Evolutionary conservation across 2,113 vertebrate genomes (phyloP), one percentile per base, ranked within the genome.

Genomic region (Edolisoma coerulescens): DNA sequence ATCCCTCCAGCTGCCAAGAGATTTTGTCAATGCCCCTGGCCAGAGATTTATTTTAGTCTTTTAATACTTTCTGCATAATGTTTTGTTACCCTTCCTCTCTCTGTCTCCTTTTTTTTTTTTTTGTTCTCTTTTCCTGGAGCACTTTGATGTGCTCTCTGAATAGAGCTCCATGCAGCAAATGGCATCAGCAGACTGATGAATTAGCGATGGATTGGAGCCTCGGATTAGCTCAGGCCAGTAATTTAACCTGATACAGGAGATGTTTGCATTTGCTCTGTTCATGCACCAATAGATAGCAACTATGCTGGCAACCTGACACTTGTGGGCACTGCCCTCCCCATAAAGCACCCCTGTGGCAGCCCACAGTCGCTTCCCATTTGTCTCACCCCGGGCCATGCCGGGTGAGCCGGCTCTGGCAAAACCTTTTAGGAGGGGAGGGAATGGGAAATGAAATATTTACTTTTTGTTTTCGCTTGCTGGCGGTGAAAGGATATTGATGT

Each of bases 151-250:
- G 75, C 83, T 97, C 97, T 95, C 97, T 97, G 91, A 94, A 95
- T 94, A 90, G 78, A 96, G 81, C 90, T 93, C 60, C 70, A 41
- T 33, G 90, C 96, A 96, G 94, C 81, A 97, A 98, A 97, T 63
- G 81, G 79, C 93, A 96, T 95, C 95, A 95, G 45, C 33, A 83
- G 78, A 57, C 92, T 97, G 97, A 98, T 97, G 96, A 97, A 98
- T 97, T 96, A 98, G 91, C 59, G 3, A 45, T 27, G 87, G 83
- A 82, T 94, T 95, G 84, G 73, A 96, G 95, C 71, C 71, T 93
- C 23, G 19, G 78, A 84, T 95, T 96, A 98, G 91, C 92, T 96
- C 93, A 96, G 91, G 84, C 76, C 73, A 87, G 89, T 88, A 91
- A 95, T 97, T 98, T 97, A 97, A 91, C 97, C 94, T 88, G 95